Base-by-base conservation (phyloP, 2,113 vertebrate species). In the Grammomys surdaster region DNA sequence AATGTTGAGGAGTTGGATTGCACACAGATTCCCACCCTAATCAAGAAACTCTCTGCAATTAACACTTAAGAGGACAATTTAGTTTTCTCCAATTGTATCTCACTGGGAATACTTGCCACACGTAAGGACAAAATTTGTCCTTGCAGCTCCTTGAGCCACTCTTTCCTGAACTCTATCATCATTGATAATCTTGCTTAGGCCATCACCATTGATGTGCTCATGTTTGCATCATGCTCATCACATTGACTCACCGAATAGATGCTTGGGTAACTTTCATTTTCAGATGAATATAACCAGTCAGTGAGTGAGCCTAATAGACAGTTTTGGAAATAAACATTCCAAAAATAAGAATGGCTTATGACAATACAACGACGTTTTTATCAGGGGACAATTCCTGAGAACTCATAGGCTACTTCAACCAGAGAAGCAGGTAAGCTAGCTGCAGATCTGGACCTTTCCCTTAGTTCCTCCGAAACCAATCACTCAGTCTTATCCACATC, bases 271-370 rank as follows among this genome's bases (percentile, higher is more conserved):
- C 73, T 96, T 89, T n/a, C 87, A 70, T 69, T 84, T 77, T 93
- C 63, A 90, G 12, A 76, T 67, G 69, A 85, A 96, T 76, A 72
- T 80, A 88, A 46, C 43, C 88, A 22, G 78, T 96, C 70, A 94
- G 84, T 88, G 93, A 88, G 85, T 96, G 51, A 96, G 75, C 16
- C 43, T 88, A 60, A 65, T 13, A 43, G 60, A 84, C 36, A 46
- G 40, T 26, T 80, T 5, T 4, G 89, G 67, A 93, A 82, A 92
- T 58, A 81, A 90, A 73, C 54, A 87, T 67, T 22, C 20, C 9
- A 88, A 40, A 81, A 92, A 75, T 72, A 26, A 3, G 20, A 54
- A n/a, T 40, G 16, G 8, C 5, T 94, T 36, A n/a, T 70, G 19
- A 70, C 19, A 43, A 70, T 40, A 90, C 22, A 14, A 24, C 13